These are phyloP conservation scores for Stomatorhinus ivindoensis DNA, from an alignment of 2,113 vertebrate genomes.

Conservation along the genomic window DNA sequence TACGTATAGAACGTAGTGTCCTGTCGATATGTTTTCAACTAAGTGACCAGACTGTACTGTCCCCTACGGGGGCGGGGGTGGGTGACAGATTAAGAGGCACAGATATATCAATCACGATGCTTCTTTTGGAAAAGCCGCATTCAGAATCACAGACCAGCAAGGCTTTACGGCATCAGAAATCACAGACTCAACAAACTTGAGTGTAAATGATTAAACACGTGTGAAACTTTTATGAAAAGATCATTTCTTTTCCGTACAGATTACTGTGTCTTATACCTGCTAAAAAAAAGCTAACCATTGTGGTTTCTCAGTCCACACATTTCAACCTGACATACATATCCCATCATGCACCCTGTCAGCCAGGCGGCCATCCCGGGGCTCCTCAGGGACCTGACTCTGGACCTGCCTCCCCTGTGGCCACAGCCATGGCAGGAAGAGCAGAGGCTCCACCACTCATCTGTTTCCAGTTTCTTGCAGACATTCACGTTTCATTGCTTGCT, in stretches of 20 bases:
- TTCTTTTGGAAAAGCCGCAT: background rate
- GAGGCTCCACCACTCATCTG: constrained; percentile 67
- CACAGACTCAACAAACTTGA: background rate
- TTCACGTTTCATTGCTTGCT: constrained; percentile 66
- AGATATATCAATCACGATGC: background rate
- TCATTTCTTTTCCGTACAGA: background rate
- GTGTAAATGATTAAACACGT: background rate
- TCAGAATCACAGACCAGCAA: background rate
- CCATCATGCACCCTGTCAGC: background rate
- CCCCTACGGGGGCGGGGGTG: background rate
- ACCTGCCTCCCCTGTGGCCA: background rate
- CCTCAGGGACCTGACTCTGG: background rate
- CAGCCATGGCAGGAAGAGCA: constrained; percentile 28
- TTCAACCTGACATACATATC: background rate
- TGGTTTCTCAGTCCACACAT: background rate
- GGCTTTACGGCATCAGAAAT: background rate
- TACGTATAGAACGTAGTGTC: constrained; percentile 53
- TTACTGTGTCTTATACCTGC: background rate
- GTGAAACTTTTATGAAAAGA: background rate
- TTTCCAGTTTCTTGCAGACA: constrained; percentile 70
- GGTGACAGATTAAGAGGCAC: background rate
- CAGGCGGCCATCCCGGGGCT: background rate
- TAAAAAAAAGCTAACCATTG: background rate
- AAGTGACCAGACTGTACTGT: constrained; percentile 22
- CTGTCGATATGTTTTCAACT: constrained; percentile 50